Base-by-base conservation (phyloP, 1,140 invertebrate genomes). In the Platyscapa corneri region DNA sequence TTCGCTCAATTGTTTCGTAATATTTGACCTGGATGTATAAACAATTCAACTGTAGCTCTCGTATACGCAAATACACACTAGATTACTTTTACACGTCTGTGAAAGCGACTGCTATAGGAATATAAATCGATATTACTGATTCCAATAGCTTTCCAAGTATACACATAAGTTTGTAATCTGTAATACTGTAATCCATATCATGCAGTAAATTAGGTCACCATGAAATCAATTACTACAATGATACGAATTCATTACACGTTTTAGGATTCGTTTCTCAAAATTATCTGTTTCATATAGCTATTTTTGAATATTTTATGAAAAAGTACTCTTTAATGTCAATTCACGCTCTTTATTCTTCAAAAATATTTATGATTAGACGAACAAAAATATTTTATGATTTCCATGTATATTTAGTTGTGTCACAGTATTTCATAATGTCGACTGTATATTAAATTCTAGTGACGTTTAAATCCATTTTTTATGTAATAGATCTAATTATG, bases 1-100 rank as follows among this genome's bases (percentile, higher is more conserved):
- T 27, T 76, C 82, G 10, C n/a, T 83, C 74, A 37, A 49, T 56
- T 77, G 18, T 83, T 77, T 65, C 64, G n/a, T 32, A 83, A 77
- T 42, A 56, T 65, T 23, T 67, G 72, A 67, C 72, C 81, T 75
- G 18, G 46, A 82, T 82, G 32, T 39, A 16, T 20, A 42, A 6
- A 42, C 32, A 60, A 77, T 81, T 70, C 64, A 6, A 46, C 37
- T 23, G 20, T 10, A 27, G 10, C 56, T 60, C 56, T 60, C 27
- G 23, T 27, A 23, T 27, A 34, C 42, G 79, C 65, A 80, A 60
- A 65, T 37, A 37, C 53, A 34, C 65, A 49, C 79, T 46, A 23
- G 27, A 74, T 82, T 82, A 49, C 53, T n/a, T 82, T 82, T 42
- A 32, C n/a, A 49, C 14, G 49, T 16, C 8, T 49, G 42, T 7